Percentiles rank a stretch among this genome's conserved stretches.
Conservation (phyloP, 2,888 invertebrate species). For the Conomelus anceps region DNA sequence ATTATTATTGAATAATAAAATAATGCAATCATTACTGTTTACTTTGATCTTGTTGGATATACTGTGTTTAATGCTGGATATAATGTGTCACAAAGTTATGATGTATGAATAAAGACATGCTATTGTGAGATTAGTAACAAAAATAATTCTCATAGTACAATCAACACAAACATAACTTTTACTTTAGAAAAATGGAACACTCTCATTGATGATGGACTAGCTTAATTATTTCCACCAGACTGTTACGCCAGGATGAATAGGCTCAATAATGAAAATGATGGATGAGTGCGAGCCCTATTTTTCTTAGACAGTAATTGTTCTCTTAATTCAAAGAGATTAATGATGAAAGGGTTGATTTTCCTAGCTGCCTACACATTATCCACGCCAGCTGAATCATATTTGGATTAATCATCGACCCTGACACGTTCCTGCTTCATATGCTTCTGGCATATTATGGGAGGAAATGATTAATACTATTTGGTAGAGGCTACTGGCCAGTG, state of each 20-base stretch:
- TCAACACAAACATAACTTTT: neutral
- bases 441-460: neutral
- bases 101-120: too few relatives aligned
- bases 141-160: neutral
- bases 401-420: neutral
- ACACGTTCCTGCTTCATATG: neutral
- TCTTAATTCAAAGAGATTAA: neutral
- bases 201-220: neutral
- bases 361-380: neutral
- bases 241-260: neutral
- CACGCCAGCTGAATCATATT: neutral
- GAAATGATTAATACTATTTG: neutral
- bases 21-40: too few relatives aligned
- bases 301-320: neutral
- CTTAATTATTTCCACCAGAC: neutral
- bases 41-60: too few relatives aligned
- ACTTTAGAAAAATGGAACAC: neutral
- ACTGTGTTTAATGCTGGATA: too few relatives aligned
- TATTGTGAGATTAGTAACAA: neutral
- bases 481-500: neutral
- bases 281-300: neutral
- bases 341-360: neutral
- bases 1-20: too few relatives aligned
- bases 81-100: neutral
- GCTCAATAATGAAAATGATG: neutral